These are phyloP conservation scores for Xiphophorus hellerii DNA, from an alignment of 2,113 vertebrate genomes.

Conservation along the genomic window DNA sequence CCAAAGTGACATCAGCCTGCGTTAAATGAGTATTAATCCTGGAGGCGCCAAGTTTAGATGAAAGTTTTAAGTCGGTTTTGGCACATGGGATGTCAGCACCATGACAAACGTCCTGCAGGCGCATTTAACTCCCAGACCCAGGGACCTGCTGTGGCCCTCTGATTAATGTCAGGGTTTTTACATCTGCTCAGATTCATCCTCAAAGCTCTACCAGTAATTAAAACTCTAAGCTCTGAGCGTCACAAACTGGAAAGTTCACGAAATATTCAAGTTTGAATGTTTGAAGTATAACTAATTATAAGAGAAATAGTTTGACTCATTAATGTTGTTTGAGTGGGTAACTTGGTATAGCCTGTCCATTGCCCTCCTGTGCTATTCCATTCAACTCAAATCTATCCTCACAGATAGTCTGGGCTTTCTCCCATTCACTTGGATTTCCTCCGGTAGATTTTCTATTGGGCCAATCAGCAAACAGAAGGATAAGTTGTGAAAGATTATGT, in stretches of 20 bases:
- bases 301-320: not conserved
- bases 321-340: no score
- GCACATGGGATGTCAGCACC: constrained; percentile 37
- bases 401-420: no score
- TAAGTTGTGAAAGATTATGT: no score
- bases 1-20: constrained; percentile 25
- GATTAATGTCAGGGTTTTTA: constrained; percentile 19
- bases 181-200: constrained; percentile 13
- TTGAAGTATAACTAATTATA: not conserved
- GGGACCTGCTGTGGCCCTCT: not conserved
- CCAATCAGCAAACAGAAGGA: no score
- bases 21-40: constrained; percentile 59
- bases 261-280: not conserved
- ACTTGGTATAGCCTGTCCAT: no score
- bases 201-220: not conserved
- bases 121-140: constrained; percentile 13
- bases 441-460: no score
- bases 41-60: constrained; percentile 44
- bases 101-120: constrained; percentile 30
- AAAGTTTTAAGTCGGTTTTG: constrained; percentile 47
- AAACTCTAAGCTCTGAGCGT: not conserved
- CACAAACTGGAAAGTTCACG: no score
- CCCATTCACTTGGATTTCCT: no score
- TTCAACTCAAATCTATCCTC: no score
- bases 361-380: no score